Evolutionary conservation across 2,888 invertebrate genomes (phyloP), one percentile per base, ranked within the genome.

Genomic region (Idaea biselata): DNA sequence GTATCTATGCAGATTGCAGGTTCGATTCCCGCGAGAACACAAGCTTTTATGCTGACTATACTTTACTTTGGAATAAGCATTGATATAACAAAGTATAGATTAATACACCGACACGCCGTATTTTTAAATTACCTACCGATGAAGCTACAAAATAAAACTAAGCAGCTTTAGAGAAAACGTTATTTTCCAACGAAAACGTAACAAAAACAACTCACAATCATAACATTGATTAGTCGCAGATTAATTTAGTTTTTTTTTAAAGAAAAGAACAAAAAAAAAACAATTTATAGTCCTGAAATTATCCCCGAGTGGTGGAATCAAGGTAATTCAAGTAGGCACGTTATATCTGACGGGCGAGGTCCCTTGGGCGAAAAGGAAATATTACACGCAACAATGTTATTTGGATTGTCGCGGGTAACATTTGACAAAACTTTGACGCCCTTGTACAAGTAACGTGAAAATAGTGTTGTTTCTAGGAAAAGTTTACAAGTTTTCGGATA

Each of bases 311-410:
- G 64, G 62, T 62, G 64, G 63, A 64, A 66, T 66, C 61, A 66
- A 62, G 59, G 64, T 66, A 64, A 68, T 64, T 61, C 64, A 64
- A 66, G 64, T 66, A 67, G 59, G 62, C 55, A 60, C 31, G 59
- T 61, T 62, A 18, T 61, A n/a, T 6, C 53, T 57, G 59, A 59
- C 61, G 61, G 57, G 62, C 67, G 66, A 58, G 62, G 71, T 72
- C 79, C 74, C 66, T 62, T 68, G 75, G 80, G 76, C 73, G 62
- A 58, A 57, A 67, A 69, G 73, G 74, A 82, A 82, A 83, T 82
- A 86, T 86, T 82, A 81, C 83, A 80, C 80, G 79, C 81, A 73
- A 78, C 73, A 74, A 77, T 79, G 79, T 81, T 81, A 78, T 84
- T 84, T 79, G 78, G 74, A 79, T 77, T 80, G 81, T 74, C 80